Conservation (phyloP, 2,888 invertebrate genomes). For the Apoda limacodes region DNA sequence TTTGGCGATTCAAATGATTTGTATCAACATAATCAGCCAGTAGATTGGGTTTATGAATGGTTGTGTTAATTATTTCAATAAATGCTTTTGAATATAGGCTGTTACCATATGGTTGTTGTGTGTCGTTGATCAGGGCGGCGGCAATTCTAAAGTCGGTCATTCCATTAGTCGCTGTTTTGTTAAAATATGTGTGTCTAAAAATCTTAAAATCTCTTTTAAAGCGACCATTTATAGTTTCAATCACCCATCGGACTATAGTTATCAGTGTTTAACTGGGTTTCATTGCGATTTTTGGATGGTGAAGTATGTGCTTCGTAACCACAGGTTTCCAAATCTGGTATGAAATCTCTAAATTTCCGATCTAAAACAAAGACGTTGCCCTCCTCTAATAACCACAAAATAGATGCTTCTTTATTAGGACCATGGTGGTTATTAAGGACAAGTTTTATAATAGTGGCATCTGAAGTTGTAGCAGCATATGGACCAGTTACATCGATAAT, state of each 20-base stretch:
- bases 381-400: not conserved
- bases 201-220: slow-evolving; percentile 1
- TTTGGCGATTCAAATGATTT: slow-evolving; percentile 6
- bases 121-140: slow-evolving; percentile 12
- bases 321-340: not conserved
- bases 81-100: slow-evolving; percentile 9
- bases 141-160: slow-evolving; percentile 11
- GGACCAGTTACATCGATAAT: slow-evolving; percentile 6
- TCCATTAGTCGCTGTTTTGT: slow-evolving; percentile 3
- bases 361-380: slow-evolving; percentile 4
- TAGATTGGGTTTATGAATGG: slow-evolving; percentile 7
- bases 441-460: slow-evolving; percentile 4
- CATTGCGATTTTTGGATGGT: not conserved
- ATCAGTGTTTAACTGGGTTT: not conserved
- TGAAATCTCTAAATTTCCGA: slow-evolving; percentile 2
- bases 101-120: slow-evolving; percentile 9
- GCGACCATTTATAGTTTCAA: not conserved
- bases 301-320: not conserved
- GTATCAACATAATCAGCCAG: slow-evolving; percentile 10
- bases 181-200: slow-evolving; percentile 4
- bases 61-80: slow-evolving; percentile 11
- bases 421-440: not conserved
- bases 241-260: not conserved
- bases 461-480: slow-evolving; percentile 3
- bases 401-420: no score